A percentile compares a stretch with the other conserved stretches of the same genome.
These are phyloP conservation scores for Nomada ferruginata DNA, from an alignment of 2,888 invertebrate genomes.

Conservation along the genomic window DNA sequence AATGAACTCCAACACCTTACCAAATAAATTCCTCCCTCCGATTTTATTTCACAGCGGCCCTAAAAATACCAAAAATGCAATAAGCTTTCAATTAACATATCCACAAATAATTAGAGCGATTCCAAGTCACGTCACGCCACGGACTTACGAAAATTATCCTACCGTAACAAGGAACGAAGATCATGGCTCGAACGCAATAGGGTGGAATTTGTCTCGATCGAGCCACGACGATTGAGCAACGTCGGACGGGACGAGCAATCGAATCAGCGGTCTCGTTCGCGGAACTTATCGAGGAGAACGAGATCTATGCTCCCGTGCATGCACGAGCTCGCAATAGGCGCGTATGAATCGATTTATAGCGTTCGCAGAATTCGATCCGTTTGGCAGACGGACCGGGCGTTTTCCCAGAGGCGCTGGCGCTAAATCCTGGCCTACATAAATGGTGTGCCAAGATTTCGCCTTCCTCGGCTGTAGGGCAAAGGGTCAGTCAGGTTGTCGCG, in stretches of 20 bases:
- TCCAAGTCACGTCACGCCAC: no score
- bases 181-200: background rate
- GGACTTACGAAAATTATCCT: background rate
- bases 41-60: no score
- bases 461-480: slow-evolving; percentile 39
- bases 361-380: slow-evolving; percentile 78
- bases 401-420: slow-evolving; percentile 80
- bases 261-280: slow-evolving; percentile 54
- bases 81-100: no score
- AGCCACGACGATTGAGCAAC: slow-evolving; percentile 41
- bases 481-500: slow-evolving; percentile 12
- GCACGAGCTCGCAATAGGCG: slow-evolving; percentile 37
- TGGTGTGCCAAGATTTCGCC: slow-evolving; percentile 70
- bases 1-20: no score
- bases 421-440: slow-evolving; percentile 74
- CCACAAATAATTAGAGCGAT: no score
- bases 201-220: background rate
- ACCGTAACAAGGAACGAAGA: background rate
- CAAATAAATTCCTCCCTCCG: no score
- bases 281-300: slow-evolving; percentile 52
- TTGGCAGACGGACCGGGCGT: slow-evolving; percentile 75
- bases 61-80: no score
- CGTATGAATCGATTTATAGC: slow-evolving; percentile 72
- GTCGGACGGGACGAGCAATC: slow-evolving; percentile 33
- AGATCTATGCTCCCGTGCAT: slow-evolving; percentile 25